Evolutionary conservation across 2,888 invertebrate species (phyloP).

Genomic region (Anarsia innoxiella): DNA sequence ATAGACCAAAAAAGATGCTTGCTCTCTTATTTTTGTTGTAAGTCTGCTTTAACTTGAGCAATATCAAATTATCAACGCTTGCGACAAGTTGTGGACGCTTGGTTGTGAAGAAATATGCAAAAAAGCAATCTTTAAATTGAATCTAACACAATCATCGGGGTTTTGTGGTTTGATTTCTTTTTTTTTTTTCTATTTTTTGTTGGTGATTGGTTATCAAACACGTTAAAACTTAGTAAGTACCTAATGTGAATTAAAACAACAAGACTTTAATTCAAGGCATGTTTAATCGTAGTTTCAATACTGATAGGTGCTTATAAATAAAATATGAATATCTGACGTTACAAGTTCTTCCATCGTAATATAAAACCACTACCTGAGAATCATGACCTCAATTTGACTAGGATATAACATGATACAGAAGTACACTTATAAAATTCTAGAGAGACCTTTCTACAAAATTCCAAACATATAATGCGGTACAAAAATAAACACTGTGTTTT

Average conservation of each 20-base stretch:
- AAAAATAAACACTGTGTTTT: constrained; percentile 15
- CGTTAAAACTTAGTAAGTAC: too few relatives aligned
- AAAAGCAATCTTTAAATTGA: background rate
- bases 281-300: constrained; percentile 26
- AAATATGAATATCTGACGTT: constrained; percentile 18
- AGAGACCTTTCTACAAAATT: constrained; percentile 21
- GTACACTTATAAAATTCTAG: constrained; percentile 24
- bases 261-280: constrained; percentile 1
- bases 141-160: too few relatives aligned
- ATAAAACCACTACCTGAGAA: constrained; percentile 23
- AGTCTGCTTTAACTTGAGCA: too few relatives aligned
- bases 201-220: too few relatives aligned
- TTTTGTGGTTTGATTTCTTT: constrained; percentile 1
- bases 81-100: constrained; percentile 30
- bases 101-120: constrained; percentile 27
- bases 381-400: constrained; percentile 32
- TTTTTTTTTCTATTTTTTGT: too few relatives aligned
- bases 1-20: too few relatives aligned
- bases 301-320: constrained; percentile 24
- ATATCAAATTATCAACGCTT: constrained; percentile 32
- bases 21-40: too few relatives aligned
- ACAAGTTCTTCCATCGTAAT: background rate
- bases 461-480: constrained; percentile 13
- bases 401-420: constrained; percentile 23
- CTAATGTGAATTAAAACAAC: too few relatives aligned